Evolutionary conservation across 2,888 invertebrate genomes (phyloP), one percentile per base, ranked within the genome.

Genomic region (Adelognathus sp.): DNA sequence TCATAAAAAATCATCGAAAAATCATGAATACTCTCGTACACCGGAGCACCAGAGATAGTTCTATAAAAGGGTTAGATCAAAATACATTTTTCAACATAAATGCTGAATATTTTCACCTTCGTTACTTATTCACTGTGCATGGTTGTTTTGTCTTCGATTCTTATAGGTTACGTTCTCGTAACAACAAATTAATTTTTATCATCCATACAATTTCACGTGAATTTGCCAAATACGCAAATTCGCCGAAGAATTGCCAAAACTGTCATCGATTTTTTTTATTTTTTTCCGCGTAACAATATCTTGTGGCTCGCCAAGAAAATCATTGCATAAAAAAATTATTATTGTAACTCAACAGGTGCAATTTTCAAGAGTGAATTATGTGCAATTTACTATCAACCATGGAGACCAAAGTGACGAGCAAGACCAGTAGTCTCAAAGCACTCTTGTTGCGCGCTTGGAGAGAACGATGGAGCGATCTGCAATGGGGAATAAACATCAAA

Each of bases 401-500:
- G 95, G 96, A 96, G 91, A 95, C 95, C 70, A 96, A 96, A 92
- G 95, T 95, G 79, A 96, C 96, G 33, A 96, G 96, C 90, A 96
- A 96, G 93, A 96, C 96, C 0, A 96, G 96, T 91, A 95, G 95
- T 75, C 91, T 97, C 58, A 96, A 96, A 92, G 96, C 96, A 75
- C 92, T 97, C 27, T 93, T 97, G 83, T 92, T 97, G 73, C 94
- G 95, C 90, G 98, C 98, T 58, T 99, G 98, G 98, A 94, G 98
- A 85, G 98, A 98, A 92, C 93, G 98, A 78, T 98, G 98, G 98
- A 96, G 96, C 1, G 98, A 98, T 91, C 94, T 98, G 52, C 97
- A 98, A 92, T 98, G 98, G 98, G 98, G 98, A 41, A 98, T 98
- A 83, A 97, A 98, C 88, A 97, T 98, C 71, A 98, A 98, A 93